phyloP scores from a whole-genome alignment of 2,797 vertebrate species.

The Stomatorhinus walkeri region DNA sequence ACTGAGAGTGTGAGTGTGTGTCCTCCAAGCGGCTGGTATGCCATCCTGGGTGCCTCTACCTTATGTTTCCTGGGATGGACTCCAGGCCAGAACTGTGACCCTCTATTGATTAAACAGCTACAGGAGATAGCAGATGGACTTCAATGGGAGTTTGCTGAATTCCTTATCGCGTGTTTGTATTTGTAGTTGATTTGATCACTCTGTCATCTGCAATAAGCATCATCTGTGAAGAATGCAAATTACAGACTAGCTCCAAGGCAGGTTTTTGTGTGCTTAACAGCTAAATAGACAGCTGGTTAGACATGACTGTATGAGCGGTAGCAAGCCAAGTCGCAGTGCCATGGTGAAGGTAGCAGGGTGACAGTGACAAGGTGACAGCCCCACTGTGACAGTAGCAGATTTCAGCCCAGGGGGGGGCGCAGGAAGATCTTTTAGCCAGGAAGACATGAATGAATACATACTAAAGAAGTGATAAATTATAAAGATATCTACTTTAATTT shows the following conservation, averaged over 20 bases:
- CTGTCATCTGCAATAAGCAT: background rate
- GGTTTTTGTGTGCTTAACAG: background rate
- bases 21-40: background rate
- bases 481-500: constrained; percentile 64
- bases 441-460: constrained; percentile 27
- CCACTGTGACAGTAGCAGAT: background rate
- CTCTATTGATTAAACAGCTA: background rate
- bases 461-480: constrained; percentile 70
- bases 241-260: background rate
- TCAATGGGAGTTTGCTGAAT: background rate
- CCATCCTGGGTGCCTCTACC: background rate
- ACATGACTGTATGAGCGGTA: background rate
- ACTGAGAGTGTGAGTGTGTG: background rate
- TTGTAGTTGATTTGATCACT: background rate
- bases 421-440: background rate
- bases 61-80: background rate
- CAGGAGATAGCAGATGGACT: background rate
- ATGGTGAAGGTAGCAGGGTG: background rate
- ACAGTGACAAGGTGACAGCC: background rate
- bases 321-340: background rate
- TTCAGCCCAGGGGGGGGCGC: background rate
- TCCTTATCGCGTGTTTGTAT: background rate
- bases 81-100: background rate
- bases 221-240: background rate
- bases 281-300: background rate